Base-by-base conservation (phyloP, 2,113 vertebrate genomes). In the Erpornis zantholeuca region DNA sequence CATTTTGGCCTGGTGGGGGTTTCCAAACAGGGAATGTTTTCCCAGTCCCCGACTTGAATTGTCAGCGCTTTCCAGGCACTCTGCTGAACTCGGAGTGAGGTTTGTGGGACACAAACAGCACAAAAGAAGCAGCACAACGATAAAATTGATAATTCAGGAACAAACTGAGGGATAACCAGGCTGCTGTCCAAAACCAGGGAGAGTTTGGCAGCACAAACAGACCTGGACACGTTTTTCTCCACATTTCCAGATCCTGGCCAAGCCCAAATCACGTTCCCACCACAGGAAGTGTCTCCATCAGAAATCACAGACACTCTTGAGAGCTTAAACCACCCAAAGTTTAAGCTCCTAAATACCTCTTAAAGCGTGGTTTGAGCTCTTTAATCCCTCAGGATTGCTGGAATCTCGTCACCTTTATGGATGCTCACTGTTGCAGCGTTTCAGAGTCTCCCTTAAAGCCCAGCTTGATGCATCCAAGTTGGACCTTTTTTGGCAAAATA, bases 31-130 rank as follows among this genome's bases (percentile, higher is more conserved):
- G 60, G 54, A 65, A 33, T 3, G 0, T 52, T 75, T 9, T 11
- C 49, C 23, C 65, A 16, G 1, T 11, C 35, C 65, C 10, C 8
- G 70, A 8, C 5, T 59, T 19, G 76, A 6, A 5, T 54, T 80
- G 63, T 28, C 10, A 1, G 0, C 4, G 1, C 5, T 68, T 53
- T 40, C 47, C 1, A 4, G 28, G 10, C 1, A 9, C 28, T 31
- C 5, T 12, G 63, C 25, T 36, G 11, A 23, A 1, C 15, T 70
- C 1, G 2, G 1, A 2, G 31, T 16, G 49, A 40, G 50, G 31
- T 47, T 7, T 64, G 20, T 11, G 45, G 56, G 45, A 28, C 23
- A 12, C 28, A 18, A 24, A 20, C 4, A 20, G 59, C 68, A 31
- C 22, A 5, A 50, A 36, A 18, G 13, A 15, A 77, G 22, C 36